These are phyloP conservation scores for Eumerus sabulonum DNA, from an alignment of 2,888 invertebrate species.

Conservation along the genomic window DNA sequence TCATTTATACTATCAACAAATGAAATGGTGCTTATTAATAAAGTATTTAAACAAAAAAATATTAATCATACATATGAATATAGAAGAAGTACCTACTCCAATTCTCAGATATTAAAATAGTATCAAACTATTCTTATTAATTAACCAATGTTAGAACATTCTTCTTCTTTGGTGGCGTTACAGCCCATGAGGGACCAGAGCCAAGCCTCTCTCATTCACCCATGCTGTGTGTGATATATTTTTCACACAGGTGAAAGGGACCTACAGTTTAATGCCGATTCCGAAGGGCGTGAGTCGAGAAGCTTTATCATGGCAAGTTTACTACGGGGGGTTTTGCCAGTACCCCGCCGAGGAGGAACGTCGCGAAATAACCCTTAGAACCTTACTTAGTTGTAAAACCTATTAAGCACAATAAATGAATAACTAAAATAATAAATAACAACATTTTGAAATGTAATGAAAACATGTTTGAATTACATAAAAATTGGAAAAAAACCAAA, in stretches of 20 bases:
- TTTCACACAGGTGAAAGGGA: too few species aligned
- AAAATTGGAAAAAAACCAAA: slow-evolving; percentile 4
- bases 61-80: slow-evolving; percentile 54
- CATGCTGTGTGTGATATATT: too few species aligned
- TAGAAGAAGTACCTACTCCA: slow-evolving; percentile 63
- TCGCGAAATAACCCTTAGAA: too few species aligned
- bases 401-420: slow-evolving; percentile 43
- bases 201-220: too few species aligned
- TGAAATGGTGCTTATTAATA: slow-evolving; percentile 46
- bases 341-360: too few species aligned
- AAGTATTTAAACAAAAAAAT: slow-evolving; percentile 46
- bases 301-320: too few species aligned
- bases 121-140: slow-evolving; percentile 42
- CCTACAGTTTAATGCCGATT: too few species aligned
- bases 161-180: too few species aligned
- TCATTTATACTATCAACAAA: slow-evolving; percentile 42
- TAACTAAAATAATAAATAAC: slow-evolving; percentile 10
- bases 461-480: not conserved
- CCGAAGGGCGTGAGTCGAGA: too few species aligned
- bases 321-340: too few species aligned
- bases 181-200: too few species aligned
- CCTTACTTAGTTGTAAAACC: slow-evolving; percentile 46
- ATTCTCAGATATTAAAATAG: slow-evolving; percentile 58
- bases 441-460: slow-evolving; percentile 1
- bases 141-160: slow-evolving; percentile 54